Conservation (phyloP, 2,888 invertebrate genomes). For the Stenurella melanura region DNA sequence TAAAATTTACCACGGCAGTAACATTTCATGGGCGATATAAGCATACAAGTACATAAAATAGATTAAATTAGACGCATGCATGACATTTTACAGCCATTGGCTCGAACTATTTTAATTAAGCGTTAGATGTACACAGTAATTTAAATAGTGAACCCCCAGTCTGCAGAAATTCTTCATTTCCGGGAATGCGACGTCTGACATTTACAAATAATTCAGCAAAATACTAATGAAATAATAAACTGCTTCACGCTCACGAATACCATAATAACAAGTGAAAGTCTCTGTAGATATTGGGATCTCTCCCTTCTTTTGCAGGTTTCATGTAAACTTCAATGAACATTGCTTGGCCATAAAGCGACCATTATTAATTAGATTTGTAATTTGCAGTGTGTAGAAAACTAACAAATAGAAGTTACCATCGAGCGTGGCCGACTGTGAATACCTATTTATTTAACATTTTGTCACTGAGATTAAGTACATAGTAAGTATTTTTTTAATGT, state of each 20-base stretch:
- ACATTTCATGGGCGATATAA: too few relatives aligned
- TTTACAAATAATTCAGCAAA: conserved; percentile 14
- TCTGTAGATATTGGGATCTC: background rate
- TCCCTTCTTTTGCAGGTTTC: background rate
- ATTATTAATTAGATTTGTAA: background rate
- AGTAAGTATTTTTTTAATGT: too few relatives aligned
- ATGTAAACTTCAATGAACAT: conserved; percentile 4
- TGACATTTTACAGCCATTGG: background rate
- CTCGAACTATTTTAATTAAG: conserved; percentile 8
- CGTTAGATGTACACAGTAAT: background rate
- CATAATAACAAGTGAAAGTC: conserved; percentile 9
- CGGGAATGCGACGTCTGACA: conserved; percentile 2
- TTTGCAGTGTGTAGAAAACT: background rate
- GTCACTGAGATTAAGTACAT: too few relatives aligned
- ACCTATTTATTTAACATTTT: too few relatives aligned
- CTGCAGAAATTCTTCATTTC: conserved; percentile 10
- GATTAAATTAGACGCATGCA: background rate
- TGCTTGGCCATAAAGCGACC: background rate
- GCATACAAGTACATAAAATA: background rate
- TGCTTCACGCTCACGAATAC: background rate
- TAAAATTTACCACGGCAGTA: too few relatives aligned
- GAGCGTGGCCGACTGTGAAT: too few relatives aligned
- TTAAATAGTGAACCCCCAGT: conserved; percentile 4
- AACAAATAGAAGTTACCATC: too few relatives aligned
- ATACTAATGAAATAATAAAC: conserved; percentile 5